Evolutionary conservation across 2,888 invertebrate species (phyloP).

Genomic region (Pollenia angustigena): DNA sequence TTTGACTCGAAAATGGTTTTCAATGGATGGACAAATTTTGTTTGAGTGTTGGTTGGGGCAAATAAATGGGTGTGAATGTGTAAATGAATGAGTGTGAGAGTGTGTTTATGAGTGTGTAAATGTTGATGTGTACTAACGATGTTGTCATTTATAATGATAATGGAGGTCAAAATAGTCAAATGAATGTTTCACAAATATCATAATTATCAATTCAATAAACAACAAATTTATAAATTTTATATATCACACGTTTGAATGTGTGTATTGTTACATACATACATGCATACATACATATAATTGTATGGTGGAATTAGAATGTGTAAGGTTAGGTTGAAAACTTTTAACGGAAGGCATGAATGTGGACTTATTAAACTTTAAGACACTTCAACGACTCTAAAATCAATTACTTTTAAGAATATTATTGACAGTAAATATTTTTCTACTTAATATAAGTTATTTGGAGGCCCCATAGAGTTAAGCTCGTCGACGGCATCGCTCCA

Average conservation of each 20-base stretch:
- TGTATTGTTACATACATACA: slow-evolving; percentile 59
- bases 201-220: slow-evolving; percentile 80
- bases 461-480: too few relatives aligned
- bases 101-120: slow-evolving; percentile 4
- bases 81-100: slow-evolving; percentile 9
- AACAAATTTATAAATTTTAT: slow-evolving; percentile 29
- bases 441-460: too few relatives aligned
- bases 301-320: background rate
- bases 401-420: too few relatives aligned
- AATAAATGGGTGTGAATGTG: slow-evolving; percentile 25
- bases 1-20: slow-evolving; percentile 72
- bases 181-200: slow-evolving; percentile 80
- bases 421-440: too few relatives aligned
- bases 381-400: too few relatives aligned
- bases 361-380: too few relatives aligned
- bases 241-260: slow-evolving; percentile 40
- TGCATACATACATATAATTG: background rate
- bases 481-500: too few relatives aligned
- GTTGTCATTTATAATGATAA: slow-evolving; percentile 79
- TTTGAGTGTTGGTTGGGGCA: slow-evolving; percentile 20
- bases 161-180: slow-evolving; percentile 83
- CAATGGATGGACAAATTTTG: slow-evolving; percentile 46
- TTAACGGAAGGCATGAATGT: too few relatives aligned
- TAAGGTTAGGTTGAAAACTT: too few relatives aligned
- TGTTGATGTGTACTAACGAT: slow-evolving; percentile 65